Percentiles rank a stretch among this genome's conserved stretches.
These are phyloP conservation scores for Macrosteles quadrilineatus DNA, from an alignment of 1,140 invertebrate genomes.

Conservation along the genomic window DNA sequence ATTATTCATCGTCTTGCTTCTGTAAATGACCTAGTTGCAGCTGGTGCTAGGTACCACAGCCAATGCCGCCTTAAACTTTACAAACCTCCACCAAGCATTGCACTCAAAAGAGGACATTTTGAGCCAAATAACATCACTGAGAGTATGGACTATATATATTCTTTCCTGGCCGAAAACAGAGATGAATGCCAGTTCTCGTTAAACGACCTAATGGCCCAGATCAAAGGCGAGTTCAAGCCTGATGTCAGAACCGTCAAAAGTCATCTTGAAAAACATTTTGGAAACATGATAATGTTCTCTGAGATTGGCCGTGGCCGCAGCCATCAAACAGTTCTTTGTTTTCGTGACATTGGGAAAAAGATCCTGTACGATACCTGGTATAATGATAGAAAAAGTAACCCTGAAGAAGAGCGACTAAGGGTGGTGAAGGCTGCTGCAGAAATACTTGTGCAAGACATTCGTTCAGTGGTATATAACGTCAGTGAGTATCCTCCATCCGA, in stretches of 20 bases:
- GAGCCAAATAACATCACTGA: not conserved
- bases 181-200: not conserved
- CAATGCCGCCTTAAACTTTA: not conserved
- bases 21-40: conserved; percentile 31
- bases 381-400: not conserved
- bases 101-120: too few species aligned
- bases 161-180: not conserved
- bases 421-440: not conserved
- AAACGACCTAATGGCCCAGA: conserved; percentile 2
- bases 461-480: conserved; percentile 29
- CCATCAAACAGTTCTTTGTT: conserved; percentile 32
- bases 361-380: not conserved
- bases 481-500: conserved; percentile 29
- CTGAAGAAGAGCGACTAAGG: conserved; percentile 14
- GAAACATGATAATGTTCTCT: too few species aligned
- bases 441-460: conserved; percentile 1
- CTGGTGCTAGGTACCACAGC: too few species aligned
- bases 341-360: conserved; percentile 3
- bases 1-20: not conserved
- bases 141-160: conserved; percentile 1
- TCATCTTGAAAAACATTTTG: conserved; percentile 34
- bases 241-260: conserved; percentile 34
- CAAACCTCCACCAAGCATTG: not conserved
- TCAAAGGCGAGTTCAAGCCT: conserved; percentile 25
- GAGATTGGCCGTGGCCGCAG: conserved; percentile 1